These are phyloP conservation scores for Beris chalybata DNA, from an alignment of 2,888 invertebrate species.

Conservation along the genomic window DNA sequence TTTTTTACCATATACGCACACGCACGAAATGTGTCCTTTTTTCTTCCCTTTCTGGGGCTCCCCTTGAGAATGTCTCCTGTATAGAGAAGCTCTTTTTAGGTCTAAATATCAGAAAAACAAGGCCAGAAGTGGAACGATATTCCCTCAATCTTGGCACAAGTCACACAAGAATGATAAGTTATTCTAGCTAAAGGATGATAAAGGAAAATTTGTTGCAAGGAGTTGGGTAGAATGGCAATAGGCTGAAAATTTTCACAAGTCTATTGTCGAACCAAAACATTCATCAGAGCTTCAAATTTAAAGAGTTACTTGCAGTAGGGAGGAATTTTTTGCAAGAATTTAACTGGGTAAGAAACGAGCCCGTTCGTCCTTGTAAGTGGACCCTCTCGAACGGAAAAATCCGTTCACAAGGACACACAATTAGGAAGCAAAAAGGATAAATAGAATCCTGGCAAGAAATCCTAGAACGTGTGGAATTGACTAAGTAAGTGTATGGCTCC, in stretches of 20 bases:
- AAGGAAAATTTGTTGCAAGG: conserved; percentile 8
- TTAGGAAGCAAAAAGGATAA: conserved; percentile 19
- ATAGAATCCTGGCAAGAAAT: conserved; percentile 7
- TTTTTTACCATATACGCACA: conserved; percentile 31
- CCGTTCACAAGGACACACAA: not conserved
- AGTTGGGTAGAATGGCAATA: too few species aligned
- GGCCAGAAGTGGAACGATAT: conserved; percentile 13
- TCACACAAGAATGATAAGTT: conserved; percentile 26
- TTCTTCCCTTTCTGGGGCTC: conserved; percentile 4
- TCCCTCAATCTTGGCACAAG: conserved; percentile 28
- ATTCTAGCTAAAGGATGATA: conserved; percentile 29
- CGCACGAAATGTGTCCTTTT: conserved; percentile 1
- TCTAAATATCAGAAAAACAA: not conserved
- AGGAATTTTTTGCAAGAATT: too few species aligned
- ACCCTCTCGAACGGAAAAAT: not conserved
- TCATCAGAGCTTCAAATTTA: too few species aligned
- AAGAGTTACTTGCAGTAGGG: too few species aligned
- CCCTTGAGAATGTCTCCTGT: conserved; percentile 16
- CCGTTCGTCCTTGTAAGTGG: too few species aligned
- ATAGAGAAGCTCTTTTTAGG: conserved; percentile 22
- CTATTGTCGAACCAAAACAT: too few species aligned
- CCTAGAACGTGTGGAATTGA: conserved; percentile 18
- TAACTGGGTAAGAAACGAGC: too few species aligned
- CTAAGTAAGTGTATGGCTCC: conserved; percentile 1
- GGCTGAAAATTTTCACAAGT: too few species aligned